Percentiles rank a stretch among this genome's conserved stretches.
Evolutionary conservation across 2,888 invertebrate species (phyloP).

Genomic region (Pyralis farinalis): DNA sequence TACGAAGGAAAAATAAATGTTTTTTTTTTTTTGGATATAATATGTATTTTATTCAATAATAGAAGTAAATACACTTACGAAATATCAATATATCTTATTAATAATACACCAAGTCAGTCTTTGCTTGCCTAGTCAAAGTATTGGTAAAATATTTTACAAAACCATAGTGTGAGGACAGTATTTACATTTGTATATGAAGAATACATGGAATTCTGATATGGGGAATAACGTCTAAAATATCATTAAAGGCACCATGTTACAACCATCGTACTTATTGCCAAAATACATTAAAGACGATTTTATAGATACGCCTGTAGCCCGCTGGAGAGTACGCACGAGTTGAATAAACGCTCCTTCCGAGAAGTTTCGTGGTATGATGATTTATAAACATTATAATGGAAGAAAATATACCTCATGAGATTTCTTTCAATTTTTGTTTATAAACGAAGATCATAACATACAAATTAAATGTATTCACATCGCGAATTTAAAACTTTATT

Average conservation of each 20-base stretch:
- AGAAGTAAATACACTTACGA: constrained; percentile 62
- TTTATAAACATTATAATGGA: too few relatives aligned
- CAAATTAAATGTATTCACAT: too few relatives aligned
- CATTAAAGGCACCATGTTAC: constrained; percentile 41
- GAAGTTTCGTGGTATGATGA: too few relatives aligned
- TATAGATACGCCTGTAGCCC: too few relatives aligned
- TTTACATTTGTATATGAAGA: constrained; percentile 26
- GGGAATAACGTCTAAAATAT: constrained; percentile 30
- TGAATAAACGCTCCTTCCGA: too few relatives aligned
- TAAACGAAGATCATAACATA: too few relatives aligned
- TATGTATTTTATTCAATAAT: constrained; percentile 51
- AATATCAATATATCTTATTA: constrained; percentile 53
- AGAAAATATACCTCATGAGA: too few relatives aligned
- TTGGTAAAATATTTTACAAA: constrained; percentile 62
- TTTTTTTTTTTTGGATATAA: too few relatives aligned
- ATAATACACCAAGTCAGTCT: constrained; percentile 79
- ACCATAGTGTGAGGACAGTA: constrained; percentile 23
- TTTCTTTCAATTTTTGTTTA: too few relatives aligned
- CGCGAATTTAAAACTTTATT: too few relatives aligned
- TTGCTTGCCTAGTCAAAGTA: constrained; percentile 74
- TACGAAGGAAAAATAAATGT: too few relatives aligned
- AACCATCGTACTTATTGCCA: constrained; percentile 24
- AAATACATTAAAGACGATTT: constrained; percentile 36
- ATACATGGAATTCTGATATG: constrained; percentile 21
- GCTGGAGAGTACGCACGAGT: too few relatives aligned